These are phyloP conservation scores for Neolamprologus fasciatus DNA, from an alignment of 2,113 vertebrate genomes.

Conservation along the genomic window DNA sequence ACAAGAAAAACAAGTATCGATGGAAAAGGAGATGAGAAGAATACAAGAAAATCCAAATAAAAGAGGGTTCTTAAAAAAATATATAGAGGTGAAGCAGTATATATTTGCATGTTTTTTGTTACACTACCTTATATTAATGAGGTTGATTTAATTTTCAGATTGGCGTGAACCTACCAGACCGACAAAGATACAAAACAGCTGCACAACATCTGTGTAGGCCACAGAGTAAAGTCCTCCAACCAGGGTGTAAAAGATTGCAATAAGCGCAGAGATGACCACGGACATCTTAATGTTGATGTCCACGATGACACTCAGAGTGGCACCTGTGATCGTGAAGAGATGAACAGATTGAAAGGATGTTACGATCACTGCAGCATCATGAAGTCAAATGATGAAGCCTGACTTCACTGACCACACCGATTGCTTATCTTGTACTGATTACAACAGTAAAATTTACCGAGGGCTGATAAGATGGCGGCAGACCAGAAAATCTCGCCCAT, in stretches of 20 bases:
- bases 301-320: slow-evolving; percentile 94
- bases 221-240: slow-evolving; percentile 95
- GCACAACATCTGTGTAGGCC: slow-evolving; percentile 96
- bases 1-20: neutral
- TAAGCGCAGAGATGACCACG: slow-evolving; percentile 87
- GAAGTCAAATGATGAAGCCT: neutral
- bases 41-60: neutral
- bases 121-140: neutral
- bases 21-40: neutral
- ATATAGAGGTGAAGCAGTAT: neutral
- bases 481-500: slow-evolving; percentile 99
- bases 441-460: slow-evolving; percentile 73
- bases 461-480: slow-evolving; percentile 92
- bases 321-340: slow-evolving; percentile 67
- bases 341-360: neutral
- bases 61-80: neutral
- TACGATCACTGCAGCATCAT: neutral
- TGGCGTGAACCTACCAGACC: slow-evolving; percentile 80
- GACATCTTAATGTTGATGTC: slow-evolving; percentile 86
- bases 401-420: neutral
- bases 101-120: neutral
- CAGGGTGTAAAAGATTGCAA: slow-evolving; percentile 91
- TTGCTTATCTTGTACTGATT: neutral
- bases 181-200: slow-evolving; percentile 96
- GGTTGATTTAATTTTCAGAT: neutral